These are phyloP conservation scores for Sebastes jordani DNA, from an alignment of 2,797 vertebrate species.

Conservation along the genomic window DNA sequence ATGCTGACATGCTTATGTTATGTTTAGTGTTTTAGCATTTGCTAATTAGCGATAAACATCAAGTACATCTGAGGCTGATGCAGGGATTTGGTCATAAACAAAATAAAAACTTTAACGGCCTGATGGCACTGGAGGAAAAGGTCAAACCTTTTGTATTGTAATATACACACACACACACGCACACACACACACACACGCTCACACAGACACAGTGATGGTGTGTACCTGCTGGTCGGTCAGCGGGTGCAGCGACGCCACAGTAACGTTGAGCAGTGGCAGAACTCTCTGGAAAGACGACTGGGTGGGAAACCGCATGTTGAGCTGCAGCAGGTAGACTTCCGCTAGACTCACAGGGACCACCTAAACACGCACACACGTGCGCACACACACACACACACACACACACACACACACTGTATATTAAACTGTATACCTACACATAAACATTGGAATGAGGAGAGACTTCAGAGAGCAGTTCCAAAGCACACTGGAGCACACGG, in stretches of 20 bases:
- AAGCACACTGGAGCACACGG: no score
- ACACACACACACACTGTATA: not conserved
- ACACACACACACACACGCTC: not conserved
- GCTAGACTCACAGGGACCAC: conserved; percentile 96
- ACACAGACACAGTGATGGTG: not conserved
- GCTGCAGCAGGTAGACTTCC: conserved; percentile 94
- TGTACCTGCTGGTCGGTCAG: conserved; percentile 91
- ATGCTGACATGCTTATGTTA: not conserved
- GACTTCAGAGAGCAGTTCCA: no score
- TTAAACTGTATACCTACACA: not conserved
- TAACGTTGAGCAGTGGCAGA: conserved; percentile 94
- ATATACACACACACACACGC: not conserved
- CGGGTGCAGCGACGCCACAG: conserved; percentile 94
- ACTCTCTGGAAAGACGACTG: conserved; percentile 97
- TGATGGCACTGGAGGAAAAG: not conserved
- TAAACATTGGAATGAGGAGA: not conserved
- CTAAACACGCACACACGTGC: conserved; percentile 43
- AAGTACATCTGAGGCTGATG: no score
- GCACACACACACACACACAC: conserved; percentile 1
- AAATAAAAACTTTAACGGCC: not conserved
- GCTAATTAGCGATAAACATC: no score
- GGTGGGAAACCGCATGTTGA: conserved; percentile 98
- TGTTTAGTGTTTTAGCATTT: not conserved
- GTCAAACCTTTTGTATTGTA: not conserved
- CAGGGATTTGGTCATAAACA: not conserved